Percentiles rank a stretch among this genome's conserved stretches.
phyloP scores from a whole-genome alignment of 2,888 invertebrate genomes.

The Magallana nippona region DNA sequence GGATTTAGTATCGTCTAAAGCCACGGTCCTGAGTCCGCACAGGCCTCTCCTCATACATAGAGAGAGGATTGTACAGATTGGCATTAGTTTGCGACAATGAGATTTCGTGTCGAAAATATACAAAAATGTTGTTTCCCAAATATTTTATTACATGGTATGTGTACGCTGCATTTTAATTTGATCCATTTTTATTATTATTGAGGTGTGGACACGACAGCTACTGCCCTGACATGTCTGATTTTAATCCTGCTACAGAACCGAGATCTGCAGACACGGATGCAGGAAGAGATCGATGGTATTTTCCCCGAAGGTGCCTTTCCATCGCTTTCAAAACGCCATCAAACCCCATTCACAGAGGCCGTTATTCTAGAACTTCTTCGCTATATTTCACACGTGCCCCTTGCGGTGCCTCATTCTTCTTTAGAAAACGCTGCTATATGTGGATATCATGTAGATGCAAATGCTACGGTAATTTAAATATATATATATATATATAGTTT shows the following conservation, averaged over 20 bases:
- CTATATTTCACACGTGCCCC: conserved; percentile 69
- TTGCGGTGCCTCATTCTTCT: conserved; percentile 71
- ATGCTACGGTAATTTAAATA: conserved; percentile 67
- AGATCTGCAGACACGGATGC: conserved; percentile 66
- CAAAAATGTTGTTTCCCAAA: no score
- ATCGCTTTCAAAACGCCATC: conserved; percentile 56
- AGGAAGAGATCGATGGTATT: conserved; percentile 63
- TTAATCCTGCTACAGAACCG: conserved; percentile 67
- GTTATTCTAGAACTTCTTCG: conserved; percentile 59
- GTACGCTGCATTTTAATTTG: background rate
- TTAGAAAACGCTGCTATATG: conserved; percentile 62
- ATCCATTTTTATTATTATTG: background rate
- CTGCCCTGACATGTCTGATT: conserved; percentile 70
- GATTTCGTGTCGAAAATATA: no score
- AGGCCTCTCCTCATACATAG: no score
- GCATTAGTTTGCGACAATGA: no score
- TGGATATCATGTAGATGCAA: conserved; percentile 62
- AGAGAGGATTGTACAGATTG: no score
- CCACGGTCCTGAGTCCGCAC: no score
- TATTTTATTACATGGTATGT: no score
- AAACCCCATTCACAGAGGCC: conserved; percentile 58
- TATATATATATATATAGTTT: background rate
- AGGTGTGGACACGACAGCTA: conserved; percentile 76
- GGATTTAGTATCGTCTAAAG: background rate
- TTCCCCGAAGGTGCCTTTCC: conserved; percentile 55